These are phyloP conservation scores for Theretra japonica DNA, from an alignment of 2,888 invertebrate species.

Conservation along the genomic window DNA sequence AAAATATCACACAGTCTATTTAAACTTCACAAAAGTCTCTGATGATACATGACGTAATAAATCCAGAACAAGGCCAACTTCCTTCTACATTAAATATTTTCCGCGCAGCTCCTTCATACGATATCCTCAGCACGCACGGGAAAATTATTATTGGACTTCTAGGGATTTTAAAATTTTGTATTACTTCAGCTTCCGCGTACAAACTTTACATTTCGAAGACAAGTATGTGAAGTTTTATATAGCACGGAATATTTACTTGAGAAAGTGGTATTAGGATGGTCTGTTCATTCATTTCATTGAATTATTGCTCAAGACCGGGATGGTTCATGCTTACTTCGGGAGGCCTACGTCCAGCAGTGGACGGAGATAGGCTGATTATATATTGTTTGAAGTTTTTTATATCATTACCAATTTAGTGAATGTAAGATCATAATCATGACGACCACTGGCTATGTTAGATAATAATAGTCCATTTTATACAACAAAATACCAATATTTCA, in stretches of 20 bases:
- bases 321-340: no score
- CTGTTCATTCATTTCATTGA: neutral
- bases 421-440: no score
- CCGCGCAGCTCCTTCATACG: slow-evolving; percentile 33
- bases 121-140: slow-evolving; percentile 30
- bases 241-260: neutral
- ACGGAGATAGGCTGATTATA: no score
- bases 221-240: neutral
- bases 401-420: no score
- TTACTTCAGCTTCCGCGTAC: slow-evolving; percentile 10
- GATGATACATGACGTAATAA: slow-evolving; percentile 26
- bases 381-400: no score
- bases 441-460: no score
- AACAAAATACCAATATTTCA: no score
- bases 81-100: slow-evolving; percentile 40
- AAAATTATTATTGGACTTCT: slow-evolving; percentile 31
- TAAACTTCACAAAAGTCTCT: neutral
- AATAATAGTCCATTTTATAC: no score
- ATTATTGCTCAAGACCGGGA: no score
- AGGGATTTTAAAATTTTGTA: slow-evolving; percentile 15
- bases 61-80: slow-evolving; percentile 42
- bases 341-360: no score
- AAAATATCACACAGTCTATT: neutral
- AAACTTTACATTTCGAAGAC: slow-evolving; percentile 10
- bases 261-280: neutral